Evolutionary conservation across 1,140 invertebrate species (phyloP).

Genomic region (Cylas formicarius): DNA sequence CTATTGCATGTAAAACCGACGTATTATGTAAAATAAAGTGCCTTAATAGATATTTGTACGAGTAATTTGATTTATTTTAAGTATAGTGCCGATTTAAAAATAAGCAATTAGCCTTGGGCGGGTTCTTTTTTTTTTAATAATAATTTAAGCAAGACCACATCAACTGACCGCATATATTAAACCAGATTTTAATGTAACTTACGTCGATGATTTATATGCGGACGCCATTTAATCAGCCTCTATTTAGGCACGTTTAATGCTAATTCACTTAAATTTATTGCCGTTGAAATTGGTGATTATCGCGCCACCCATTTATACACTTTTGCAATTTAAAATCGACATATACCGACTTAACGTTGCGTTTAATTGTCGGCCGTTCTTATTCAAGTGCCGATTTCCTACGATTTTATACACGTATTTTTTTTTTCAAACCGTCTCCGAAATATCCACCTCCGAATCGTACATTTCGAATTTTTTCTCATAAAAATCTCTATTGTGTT

Average conservation of each 20-base stretch:
- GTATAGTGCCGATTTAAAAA: slow-evolving; percentile 22
- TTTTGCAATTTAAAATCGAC: slow-evolving; percentile 32
- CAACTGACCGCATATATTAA: slow-evolving; percentile 37
- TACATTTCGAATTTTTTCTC: no score
- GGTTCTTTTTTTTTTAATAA: slow-evolving; percentile 14
- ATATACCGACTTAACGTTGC: no score
- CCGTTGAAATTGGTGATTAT: slow-evolving; percentile 39
- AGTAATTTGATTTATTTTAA: slow-evolving; percentile 20
- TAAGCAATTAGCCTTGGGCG: slow-evolving; percentile 18
- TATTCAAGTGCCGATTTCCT: no score
- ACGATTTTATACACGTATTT: no score
- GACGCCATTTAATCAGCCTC: slow-evolving; percentile 39
- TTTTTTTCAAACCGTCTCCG: no score
- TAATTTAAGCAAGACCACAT: slow-evolving; percentile 13
- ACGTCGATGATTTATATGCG: slow-evolving; percentile 37
- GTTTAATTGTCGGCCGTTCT: no score
- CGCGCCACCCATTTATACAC: slow-evolving; percentile 32
- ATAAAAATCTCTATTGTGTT: no score
- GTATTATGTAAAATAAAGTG: slow-evolving; percentile 16
- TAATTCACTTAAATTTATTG: slow-evolving; percentile 40
- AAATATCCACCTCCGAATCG: no score
- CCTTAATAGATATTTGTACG: slow-evolving; percentile 12
- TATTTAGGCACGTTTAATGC: slow-evolving; percentile 40
- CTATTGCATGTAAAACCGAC: no score
- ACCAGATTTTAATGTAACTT: slow-evolving; percentile 38